phyloP scores from a whole-genome alignment of 2,888 invertebrate species.

The Timema cristinae region DNA sequence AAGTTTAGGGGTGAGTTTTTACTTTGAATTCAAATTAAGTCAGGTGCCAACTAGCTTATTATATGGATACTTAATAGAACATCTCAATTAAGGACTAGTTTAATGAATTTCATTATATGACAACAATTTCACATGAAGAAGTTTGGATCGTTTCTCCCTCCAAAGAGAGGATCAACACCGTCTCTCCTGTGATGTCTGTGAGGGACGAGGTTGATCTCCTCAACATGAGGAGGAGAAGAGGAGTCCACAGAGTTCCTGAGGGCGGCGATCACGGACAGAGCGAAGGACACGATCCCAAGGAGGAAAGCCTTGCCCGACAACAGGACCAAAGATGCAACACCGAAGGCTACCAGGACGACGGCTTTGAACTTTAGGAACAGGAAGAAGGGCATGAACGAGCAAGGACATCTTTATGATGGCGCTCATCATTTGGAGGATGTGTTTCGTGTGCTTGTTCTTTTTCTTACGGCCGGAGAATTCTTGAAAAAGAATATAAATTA shows the following conservation, averaged over 20 bases:
- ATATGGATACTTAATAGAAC: too few species aligned
- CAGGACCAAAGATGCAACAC: constrained; percentile 18
- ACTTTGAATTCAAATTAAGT: too few species aligned
- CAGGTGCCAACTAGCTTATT: too few species aligned
- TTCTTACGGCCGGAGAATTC: constrained; percentile 4
- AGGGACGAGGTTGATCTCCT: too few species aligned
- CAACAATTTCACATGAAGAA: constrained; percentile 11
- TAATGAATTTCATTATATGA: neutral
- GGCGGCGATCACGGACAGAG: constrained; percentile 23
- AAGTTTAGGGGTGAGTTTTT: too few species aligned
- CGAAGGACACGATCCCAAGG: constrained; percentile 28
- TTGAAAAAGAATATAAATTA: neutral
- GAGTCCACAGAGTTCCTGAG: constrained; percentile 20
- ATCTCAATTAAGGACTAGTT: too few species aligned
- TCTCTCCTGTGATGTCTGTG: neutral
- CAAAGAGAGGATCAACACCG: neutral
- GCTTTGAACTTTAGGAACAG: constrained; percentile 22
- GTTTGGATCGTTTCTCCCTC: neutral
- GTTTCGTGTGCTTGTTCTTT: constrained; percentile 13
- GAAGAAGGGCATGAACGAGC: constrained; percentile 19
- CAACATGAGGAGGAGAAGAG: neutral
- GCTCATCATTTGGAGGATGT: constrained; percentile 15
- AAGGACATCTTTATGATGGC: constrained; percentile 11
- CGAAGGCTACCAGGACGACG: constrained; percentile 20
- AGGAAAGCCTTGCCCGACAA: constrained; percentile 29